phyloP scores from a whole-genome alignment of 2,113 vertebrate species.

The Lota lota region DNA sequence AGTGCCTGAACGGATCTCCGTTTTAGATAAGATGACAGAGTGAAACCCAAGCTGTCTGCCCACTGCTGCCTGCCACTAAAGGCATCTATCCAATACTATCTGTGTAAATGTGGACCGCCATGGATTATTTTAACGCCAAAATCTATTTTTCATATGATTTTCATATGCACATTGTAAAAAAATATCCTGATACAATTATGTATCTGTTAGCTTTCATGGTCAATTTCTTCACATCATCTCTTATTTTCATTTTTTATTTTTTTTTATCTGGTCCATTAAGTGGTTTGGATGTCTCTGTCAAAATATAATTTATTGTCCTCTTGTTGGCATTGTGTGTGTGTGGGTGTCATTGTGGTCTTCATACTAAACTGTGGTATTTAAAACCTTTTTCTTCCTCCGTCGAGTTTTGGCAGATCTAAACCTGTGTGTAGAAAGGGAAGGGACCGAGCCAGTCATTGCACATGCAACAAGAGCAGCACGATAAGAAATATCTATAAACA shows the following conservation, averaged over 20 bases:
- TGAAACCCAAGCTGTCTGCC: conserved; percentile 37
- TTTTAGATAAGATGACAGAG: conserved; percentile 50
- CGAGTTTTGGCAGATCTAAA: conserved; percentile 30
- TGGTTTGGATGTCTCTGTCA: too few relatives aligned
- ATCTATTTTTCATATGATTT: conserved; percentile 4
- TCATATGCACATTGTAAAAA: neutral
- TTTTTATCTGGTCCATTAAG: too few relatives aligned
- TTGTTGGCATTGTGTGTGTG: conserved; percentile 16
- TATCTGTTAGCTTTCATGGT: conserved; percentile 8
- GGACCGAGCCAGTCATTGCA: conserved; percentile 30
- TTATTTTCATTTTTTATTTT: conserved; percentile 24
- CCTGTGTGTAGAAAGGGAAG: conserved; percentile 32
- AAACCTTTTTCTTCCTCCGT: conserved; percentile 39
- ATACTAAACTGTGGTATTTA: conserved; percentile 43
- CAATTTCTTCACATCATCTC: neutral
- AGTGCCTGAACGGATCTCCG: conserved; percentile 29
- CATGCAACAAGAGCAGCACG: conserved; percentile 25
- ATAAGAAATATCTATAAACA: conserved; percentile 14
- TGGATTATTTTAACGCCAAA: conserved; percentile 6
- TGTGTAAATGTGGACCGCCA: conserved; percentile 16
- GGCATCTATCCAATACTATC: conserved; percentile 34
- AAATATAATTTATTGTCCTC: too few relatives aligned
- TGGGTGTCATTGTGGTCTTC: conserved; percentile 3
- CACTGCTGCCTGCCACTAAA: conserved; percentile 29
- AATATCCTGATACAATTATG: conserved; percentile 23